phyloP scores from a whole-genome alignment of 2,888 invertebrate species.

The Tenthredo mesomela region DNA sequence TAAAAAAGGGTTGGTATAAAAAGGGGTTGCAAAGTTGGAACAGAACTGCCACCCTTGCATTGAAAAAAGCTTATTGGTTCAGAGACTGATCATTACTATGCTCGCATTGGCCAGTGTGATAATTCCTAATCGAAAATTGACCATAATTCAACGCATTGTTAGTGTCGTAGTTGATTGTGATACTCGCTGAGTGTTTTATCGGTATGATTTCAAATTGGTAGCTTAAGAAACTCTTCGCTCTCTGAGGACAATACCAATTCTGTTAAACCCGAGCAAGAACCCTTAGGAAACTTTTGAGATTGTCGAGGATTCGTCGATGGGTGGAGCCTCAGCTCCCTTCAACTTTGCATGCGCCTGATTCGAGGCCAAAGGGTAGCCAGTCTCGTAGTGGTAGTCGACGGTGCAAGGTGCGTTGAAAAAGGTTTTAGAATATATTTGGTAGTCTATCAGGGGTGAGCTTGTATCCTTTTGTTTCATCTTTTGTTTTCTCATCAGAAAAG shows the following conservation, averaged over 20 bases:
- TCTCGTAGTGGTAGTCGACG: constrained; percentile 60
- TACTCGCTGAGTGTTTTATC: neutral
- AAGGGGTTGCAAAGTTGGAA: constrained; percentile 15
- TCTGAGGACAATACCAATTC: constrained; percentile 14
- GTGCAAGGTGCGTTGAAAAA: constrained; percentile 58
- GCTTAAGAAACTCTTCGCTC: neutral
- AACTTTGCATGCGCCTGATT: constrained; percentile 69
- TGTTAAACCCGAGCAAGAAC: neutral
- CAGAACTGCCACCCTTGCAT: neutral
- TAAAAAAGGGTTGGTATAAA: constrained; percentile 38
- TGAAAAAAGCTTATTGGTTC: neutral
- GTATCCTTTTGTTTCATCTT: constrained; percentile 49
- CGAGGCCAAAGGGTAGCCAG: constrained; percentile 66
- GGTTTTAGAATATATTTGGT: neutral
- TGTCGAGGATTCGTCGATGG: constrained; percentile 61
- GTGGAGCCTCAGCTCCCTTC: constrained; percentile 71
- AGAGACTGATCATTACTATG: neutral
- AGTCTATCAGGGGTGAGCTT: neutral
- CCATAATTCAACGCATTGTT: neutral
- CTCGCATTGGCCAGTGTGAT: neutral
- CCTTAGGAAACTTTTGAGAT: constrained; percentile 59
- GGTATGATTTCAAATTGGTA: neutral
- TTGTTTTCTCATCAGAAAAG: constrained; percentile 40
- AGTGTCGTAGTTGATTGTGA: neutral
- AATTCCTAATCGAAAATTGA: neutral